A percentile compares a stretch with the other conserved stretches of the same genome.
These are phyloP conservation scores for Cyaniris semiargus DNA, from an alignment of 2,888 invertebrate genomes.

Conservation along the genomic window DNA sequence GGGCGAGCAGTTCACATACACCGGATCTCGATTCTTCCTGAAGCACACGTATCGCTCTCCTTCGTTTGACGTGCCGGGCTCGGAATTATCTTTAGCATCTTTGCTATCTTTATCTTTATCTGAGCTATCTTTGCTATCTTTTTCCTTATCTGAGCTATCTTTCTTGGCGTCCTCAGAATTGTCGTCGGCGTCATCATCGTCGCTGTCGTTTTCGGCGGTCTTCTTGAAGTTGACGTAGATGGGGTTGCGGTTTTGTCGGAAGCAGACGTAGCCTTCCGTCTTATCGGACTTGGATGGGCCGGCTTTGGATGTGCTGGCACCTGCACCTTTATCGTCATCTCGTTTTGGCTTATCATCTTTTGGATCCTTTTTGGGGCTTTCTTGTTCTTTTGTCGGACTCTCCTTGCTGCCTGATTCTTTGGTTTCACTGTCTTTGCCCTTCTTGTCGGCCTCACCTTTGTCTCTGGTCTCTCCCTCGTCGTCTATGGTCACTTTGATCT, in stretches of 20 bases:
- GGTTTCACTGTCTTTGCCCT: slow-evolving; percentile 13
- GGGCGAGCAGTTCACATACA: slow-evolving; percentile 39
- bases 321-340: slow-evolving; percentile 19
- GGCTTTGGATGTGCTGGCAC: slow-evolving; percentile 21
- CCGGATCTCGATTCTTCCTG: slow-evolving; percentile 45
- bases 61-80: slow-evolving; percentile 15
- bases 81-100: background rate
- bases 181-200: slow-evolving; percentile 31
- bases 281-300: slow-evolving; percentile 25
- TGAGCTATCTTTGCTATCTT: slow-evolving; percentile 27
- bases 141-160: slow-evolving; percentile 28
- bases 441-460: background rate
- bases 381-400: background rate
- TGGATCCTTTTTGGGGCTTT: slow-evolving; percentile 20
- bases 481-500: slow-evolving; percentile 28
- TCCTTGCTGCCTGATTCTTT: background rate
- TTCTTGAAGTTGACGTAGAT: slow-evolving; percentile 33
- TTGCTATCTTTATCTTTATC: slow-evolving; percentile 32
- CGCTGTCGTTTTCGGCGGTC: slow-evolving; percentile 31
- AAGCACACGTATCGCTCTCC: slow-evolving; percentile 41
- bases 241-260: slow-evolving; percentile 30
- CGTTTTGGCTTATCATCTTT: background rate
- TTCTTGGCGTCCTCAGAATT: slow-evolving; percentile 20
- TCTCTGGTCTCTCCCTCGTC: slow-evolving; percentile 31
- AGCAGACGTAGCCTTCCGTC: slow-evolving; percentile 31